phyloP scores from a whole-genome alignment of 1,140 invertebrate species.

The Thrips palmi region DNA sequence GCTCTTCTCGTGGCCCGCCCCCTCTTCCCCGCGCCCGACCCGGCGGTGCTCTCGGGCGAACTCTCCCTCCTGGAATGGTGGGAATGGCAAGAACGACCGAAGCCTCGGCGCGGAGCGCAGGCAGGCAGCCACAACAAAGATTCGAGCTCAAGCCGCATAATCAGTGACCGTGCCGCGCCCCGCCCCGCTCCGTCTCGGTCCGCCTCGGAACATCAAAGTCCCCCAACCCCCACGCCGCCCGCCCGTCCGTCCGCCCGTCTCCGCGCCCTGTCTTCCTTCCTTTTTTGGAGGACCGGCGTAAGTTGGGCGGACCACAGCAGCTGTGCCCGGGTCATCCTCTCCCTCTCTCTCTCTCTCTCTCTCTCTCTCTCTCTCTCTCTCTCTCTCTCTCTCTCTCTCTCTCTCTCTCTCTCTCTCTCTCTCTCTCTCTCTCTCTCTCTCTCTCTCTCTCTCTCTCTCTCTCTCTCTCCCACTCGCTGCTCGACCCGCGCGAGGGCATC shows the following conservation, averaged over 20 bases:
- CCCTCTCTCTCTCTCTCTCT: constrained; percentile 3
- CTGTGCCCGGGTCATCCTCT: background rate
- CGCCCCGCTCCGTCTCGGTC: too few relatives aligned
- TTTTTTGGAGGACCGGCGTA: background rate
- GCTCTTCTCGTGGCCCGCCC: too few relatives aligned
- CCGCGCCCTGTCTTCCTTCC: background rate
- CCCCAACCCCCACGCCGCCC: background rate
- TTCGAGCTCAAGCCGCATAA: too few relatives aligned
- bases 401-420: constrained; percentile 2
- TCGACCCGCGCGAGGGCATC: too few relatives aligned
- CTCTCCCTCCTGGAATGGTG: too few relatives aligned
- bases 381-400: background rate
- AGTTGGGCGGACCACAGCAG: background rate
- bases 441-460: constrained; percentile 1
- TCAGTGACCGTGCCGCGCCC: too few relatives aligned
- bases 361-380: background rate
- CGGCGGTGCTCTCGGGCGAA: too few relatives aligned
- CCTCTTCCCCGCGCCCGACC: too few relatives aligned
- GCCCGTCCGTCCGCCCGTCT: background rate
- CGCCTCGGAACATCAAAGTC: too few relatives aligned
- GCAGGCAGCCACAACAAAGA: too few relatives aligned
- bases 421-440: constrained; percentile 2
- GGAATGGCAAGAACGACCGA: too few relatives aligned
- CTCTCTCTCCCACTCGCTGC: background rate
- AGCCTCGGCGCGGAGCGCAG: too few relatives aligned